Conservation (phyloP, 37 sponge, comb jelly and placozoan genomes). For the Beroe forskalii region DNA sequence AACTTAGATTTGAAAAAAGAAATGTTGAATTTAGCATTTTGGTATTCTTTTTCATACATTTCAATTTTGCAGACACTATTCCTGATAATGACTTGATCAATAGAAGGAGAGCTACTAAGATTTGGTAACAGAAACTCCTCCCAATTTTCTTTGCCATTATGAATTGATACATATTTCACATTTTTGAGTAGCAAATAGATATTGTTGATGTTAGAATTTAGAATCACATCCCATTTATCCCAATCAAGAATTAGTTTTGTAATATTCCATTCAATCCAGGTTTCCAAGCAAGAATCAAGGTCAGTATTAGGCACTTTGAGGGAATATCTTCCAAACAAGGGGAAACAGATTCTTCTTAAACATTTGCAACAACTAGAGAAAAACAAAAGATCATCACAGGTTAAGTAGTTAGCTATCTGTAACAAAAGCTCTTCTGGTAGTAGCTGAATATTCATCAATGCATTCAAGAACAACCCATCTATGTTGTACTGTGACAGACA, state of each 20-base stretch:
- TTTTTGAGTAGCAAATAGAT: not conserved
- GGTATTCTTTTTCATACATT: not conserved
- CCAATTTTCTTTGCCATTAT: slow-evolving; percentile 10
- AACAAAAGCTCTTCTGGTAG: slow-evolving; percentile 26
- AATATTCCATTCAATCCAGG: slow-evolving; percentile 5
- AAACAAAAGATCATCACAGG: not conserved
- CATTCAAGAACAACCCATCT: no score
- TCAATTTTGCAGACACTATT: not conserved
- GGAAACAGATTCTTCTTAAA: slow-evolving; percentile 42
- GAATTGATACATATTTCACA: not conserved
- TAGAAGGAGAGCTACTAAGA: not conserved
- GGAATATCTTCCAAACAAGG: not conserved
- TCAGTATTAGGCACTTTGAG: slow-evolving; percentile 3
- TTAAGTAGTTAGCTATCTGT: not conserved
- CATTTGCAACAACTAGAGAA: not conserved
- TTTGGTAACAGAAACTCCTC: not conserved
- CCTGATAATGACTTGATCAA: not conserved
- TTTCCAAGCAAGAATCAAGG: slow-evolving; percentile 16
- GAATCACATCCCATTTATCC: not conserved
- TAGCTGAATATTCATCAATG: not conserved
- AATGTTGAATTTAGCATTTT: not conserved
- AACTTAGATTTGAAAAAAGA: not conserved
- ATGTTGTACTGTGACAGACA: no score
- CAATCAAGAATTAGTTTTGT: not conserved
- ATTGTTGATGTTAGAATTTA: not conserved